These are phyloP conservation scores for Falcaria lacertinaria DNA, from an alignment of 2,888 invertebrate species.

Conservation along the genomic window DNA sequence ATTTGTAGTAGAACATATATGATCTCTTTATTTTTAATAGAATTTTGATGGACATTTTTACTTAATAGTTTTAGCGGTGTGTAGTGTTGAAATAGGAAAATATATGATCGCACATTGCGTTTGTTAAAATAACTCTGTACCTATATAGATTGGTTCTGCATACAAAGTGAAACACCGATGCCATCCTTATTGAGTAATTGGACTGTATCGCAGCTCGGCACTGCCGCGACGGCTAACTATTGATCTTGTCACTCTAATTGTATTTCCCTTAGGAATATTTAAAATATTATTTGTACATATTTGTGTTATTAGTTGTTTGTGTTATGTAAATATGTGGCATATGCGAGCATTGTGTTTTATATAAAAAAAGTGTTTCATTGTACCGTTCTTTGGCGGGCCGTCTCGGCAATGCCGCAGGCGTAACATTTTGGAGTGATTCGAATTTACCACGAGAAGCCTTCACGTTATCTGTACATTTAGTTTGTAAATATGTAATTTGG, in stretches of 20 bases:
- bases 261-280: slow-evolving; percentile 32
- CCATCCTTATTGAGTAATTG: slow-evolving; percentile 47
- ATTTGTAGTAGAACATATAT: slow-evolving; percentile 69
- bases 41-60: slow-evolving; percentile 78
- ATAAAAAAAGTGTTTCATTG: slow-evolving; percentile 20
- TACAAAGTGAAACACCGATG: slow-evolving; percentile 34
- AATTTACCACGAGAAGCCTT: slow-evolving; percentile 63
- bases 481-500: slow-evolving; percentile 73
- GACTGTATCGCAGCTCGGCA: slow-evolving; percentile 25
- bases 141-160: slow-evolving; percentile 35
- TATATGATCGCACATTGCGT: slow-evolving; percentile 52
- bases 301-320: slow-evolving; percentile 47
- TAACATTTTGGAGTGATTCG: slow-evolving; percentile 47
- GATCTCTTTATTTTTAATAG: slow-evolving; percentile 78
- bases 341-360: slow-evolving; percentile 14
- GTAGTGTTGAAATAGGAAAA: slow-evolving; percentile 55
- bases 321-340: slow-evolving; percentile 36
- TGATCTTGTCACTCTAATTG: slow-evolving; percentile 2
- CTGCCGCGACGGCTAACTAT: slow-evolving; percentile 22
- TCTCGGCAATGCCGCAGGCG: slow-evolving; percentile 46
- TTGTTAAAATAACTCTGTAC: slow-evolving; percentile 42
- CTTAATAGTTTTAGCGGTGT: slow-evolving; percentile 72
- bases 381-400: slow-evolving; percentile 8
- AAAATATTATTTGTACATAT: slow-evolving; percentile 57
- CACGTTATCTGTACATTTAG: slow-evolving; percentile 60